Evolutionary conservation across 2,797 vertebrate genomes (phyloP).

Genomic region (Zalophus californianus): DNA sequence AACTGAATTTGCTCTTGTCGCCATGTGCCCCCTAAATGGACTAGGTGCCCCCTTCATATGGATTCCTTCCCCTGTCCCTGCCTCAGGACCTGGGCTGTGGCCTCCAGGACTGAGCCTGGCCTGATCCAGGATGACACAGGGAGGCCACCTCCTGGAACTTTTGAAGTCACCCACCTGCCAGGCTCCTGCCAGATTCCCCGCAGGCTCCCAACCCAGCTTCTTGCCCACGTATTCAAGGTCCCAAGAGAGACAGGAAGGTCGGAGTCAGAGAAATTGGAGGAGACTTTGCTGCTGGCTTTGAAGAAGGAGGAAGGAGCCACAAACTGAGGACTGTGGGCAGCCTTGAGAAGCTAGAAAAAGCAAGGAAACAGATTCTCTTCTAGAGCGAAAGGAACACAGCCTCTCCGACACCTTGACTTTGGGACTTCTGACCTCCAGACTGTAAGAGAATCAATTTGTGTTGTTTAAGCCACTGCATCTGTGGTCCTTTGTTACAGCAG

Average conservation of each 20-base stretch:
- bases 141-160: background rate
- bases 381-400: background rate
- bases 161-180: background rate
- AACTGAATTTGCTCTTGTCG: background rate
- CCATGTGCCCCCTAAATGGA: background rate
- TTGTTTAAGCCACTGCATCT: background rate
- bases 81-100: background rate
- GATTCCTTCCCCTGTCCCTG: background rate
- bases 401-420: too few relatives aligned
- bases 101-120: background rate
- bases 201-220: background rate
- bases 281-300: background rate
- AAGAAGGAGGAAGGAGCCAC: background rate
- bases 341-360: background rate
- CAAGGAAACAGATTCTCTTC: background rate
- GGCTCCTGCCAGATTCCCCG: background rate
- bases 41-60: rapidly evolving
- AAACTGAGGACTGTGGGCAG: background rate
- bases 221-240: background rate
- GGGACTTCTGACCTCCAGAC: background rate
- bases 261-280: background rate
- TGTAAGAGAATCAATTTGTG: background rate
- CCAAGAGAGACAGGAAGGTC: background rate
- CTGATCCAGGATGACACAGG: background rate
- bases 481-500: too few relatives aligned